Evolutionary conservation across 2,888 invertebrate genomes (phyloP).

Genomic region (Cantharis rustica): DNA sequence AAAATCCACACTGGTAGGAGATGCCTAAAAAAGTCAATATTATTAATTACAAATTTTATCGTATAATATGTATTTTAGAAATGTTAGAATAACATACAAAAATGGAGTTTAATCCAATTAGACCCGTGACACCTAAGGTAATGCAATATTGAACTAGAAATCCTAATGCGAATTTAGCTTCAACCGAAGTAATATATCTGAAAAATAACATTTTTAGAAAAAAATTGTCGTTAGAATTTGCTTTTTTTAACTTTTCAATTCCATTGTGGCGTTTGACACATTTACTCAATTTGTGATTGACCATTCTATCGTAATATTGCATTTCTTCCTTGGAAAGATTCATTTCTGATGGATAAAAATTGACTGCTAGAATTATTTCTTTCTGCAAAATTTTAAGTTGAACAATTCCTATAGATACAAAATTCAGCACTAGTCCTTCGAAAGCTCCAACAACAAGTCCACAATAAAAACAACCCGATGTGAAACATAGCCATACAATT

Average conservation of each 20-base stretch:
- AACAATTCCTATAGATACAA: not conserved
- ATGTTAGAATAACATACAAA: too few species aligned
- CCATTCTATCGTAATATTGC: not conserved
- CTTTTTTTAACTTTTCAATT: not conserved
- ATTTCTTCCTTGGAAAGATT: not conserved
- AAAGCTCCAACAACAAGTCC: not conserved
- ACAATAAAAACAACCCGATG: too few species aligned
- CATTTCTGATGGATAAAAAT: not conserved
- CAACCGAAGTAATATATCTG: too few species aligned
- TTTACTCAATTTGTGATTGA: not conserved
- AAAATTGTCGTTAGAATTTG: too few species aligned
- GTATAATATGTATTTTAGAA: too few species aligned
- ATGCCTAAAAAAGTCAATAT: too few species aligned
- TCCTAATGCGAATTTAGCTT: too few species aligned
- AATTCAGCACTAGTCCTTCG: not conserved
- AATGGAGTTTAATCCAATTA: too few species aligned
- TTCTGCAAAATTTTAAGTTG: not conserved
- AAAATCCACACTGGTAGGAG: not conserved
- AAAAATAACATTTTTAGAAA: too few species aligned
- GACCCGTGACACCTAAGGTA: too few species aligned
- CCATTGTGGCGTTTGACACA: not conserved
- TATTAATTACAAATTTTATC: too few species aligned
- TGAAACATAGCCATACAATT: not conserved
- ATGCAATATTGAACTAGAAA: too few species aligned
- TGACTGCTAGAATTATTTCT: not conserved